Evolutionary conservation across 1,140 invertebrate genomes (phyloP).

Genomic region (Lysiphlebus fabarum): DNA sequence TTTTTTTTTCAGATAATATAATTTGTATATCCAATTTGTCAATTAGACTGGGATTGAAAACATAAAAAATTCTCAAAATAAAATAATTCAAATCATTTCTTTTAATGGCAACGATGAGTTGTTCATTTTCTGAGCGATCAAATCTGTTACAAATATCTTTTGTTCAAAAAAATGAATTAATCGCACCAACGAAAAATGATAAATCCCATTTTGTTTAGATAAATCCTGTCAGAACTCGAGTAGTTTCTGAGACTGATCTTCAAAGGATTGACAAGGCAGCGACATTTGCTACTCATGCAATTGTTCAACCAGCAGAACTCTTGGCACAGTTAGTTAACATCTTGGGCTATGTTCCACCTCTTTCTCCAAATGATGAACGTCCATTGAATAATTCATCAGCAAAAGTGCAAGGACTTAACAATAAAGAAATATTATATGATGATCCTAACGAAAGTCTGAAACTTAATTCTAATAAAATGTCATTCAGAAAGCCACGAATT

Average conservation of each 20-base stretch:
- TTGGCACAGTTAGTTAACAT: constrained; percentile 72
- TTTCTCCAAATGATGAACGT: constrained; percentile 25
- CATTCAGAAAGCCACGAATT: constrained; percentile 51
- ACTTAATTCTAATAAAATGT: constrained; percentile 53
- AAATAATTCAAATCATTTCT: too few relatives aligned
- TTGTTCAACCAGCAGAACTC: constrained; percentile 69
- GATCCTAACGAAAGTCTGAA: constrained; percentile 60
- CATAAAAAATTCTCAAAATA: too few relatives aligned
- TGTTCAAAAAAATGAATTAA: too few relatives aligned
- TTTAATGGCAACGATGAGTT: too few relatives aligned
- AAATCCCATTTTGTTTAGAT: too few relatives aligned
- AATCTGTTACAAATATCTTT: too few relatives aligned
- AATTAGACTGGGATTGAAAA: too few relatives aligned
- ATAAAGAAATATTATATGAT: constrained; percentile 66
- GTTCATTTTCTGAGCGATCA: too few relatives aligned
- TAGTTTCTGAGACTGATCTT: constrained; percentile 73
- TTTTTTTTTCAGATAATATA: too few relatives aligned
- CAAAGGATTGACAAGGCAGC: constrained; percentile 72
- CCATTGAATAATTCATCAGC: constrained; percentile 44
- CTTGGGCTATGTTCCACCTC: constrained; percentile 62
- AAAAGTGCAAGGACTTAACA: constrained; percentile 64
- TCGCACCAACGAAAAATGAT: too few relatives aligned
- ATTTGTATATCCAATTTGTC: too few relatives aligned
- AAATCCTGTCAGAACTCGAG: constrained; percentile 37
- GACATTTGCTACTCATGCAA: constrained; percentile 63